Conservation (phyloP, 2,113 vertebrate genomes). For the Aramus guarauna region DNA sequence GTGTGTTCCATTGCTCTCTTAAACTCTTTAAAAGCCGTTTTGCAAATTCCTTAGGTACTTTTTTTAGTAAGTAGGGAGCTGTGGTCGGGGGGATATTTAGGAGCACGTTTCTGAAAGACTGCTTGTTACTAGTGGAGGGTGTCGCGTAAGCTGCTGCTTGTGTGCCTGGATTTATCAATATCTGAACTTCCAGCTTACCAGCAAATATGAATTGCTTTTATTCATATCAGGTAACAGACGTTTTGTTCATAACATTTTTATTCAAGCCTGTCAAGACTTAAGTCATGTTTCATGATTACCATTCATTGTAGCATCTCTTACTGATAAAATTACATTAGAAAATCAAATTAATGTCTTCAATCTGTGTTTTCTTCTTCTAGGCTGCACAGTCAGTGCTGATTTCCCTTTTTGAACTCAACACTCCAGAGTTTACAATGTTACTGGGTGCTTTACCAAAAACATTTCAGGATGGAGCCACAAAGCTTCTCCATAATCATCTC, state of each 20-base stretch:
- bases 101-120: neutral
- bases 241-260: neutral
- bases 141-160: neutral
- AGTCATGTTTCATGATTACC: neutral
- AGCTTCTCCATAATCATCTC: conserved; percentile 94
- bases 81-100: accelerated
- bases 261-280: neutral
- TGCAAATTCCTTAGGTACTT: neutral
- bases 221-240: no score
- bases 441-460: conserved; percentile 96
- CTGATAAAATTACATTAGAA: neutral
- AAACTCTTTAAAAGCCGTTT: neutral
- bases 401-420: conserved; percentile 95
- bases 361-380: conserved; percentile 62
- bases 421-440: conserved; percentile 97
- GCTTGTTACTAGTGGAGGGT: no score
- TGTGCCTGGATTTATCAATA: neutral
- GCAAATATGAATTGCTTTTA: neutral
- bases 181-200: neutral
- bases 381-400: conserved; percentile 95
- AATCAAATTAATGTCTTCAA: neutral
- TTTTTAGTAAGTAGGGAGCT: neutral
- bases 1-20: neutral
- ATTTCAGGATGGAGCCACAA: conserved; percentile 97
- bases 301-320: neutral